phyloP scores from a whole-genome alignment of 1,140 invertebrate species.

The Anoplophora glabripennis region DNA sequence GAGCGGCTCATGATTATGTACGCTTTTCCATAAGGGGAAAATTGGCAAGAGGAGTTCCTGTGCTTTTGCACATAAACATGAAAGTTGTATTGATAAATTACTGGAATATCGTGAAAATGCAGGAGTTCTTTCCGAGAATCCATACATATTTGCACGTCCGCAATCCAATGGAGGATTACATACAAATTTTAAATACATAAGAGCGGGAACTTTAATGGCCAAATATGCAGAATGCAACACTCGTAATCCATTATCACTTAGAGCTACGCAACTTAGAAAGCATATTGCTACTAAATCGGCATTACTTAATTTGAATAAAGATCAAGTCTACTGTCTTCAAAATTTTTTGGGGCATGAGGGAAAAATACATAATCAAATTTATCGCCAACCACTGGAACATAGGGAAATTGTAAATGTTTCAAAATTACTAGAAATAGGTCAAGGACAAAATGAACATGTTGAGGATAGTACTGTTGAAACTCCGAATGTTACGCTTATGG shows the following conservation, averaged over 20 bases:
- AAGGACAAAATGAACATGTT: too few species aligned
- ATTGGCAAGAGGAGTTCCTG: slow-evolving; percentile 7
- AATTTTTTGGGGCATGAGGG: not conserved
- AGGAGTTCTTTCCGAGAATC: slow-evolving; percentile 4
- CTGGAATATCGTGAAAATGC: not conserved
- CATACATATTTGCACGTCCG: slow-evolving; percentile 3
- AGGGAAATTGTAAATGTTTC: slow-evolving; percentile 1
- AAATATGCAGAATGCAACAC: not conserved
- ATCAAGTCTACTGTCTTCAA: not conserved
- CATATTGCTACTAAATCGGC: slow-evolving; percentile 1
- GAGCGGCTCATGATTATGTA: not conserved
- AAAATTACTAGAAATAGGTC: slow-evolving; percentile 6
- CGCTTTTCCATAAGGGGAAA: slow-evolving; percentile 3
- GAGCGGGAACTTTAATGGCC: too few species aligned
- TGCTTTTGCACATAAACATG: not conserved
- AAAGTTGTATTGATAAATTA: not conserved
- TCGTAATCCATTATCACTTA: not conserved
- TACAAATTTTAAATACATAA: too few species aligned
- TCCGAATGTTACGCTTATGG: too few species aligned
- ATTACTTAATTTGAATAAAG: not conserved
- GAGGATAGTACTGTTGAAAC: too few species aligned
- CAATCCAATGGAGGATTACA: not conserved
- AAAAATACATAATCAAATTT: not conserved
- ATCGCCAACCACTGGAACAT: not conserved
- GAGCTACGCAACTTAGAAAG: slow-evolving; percentile 1